Evolutionary conservation across 2,113 vertebrate genomes (phyloP).

Genomic region (Heptranchias perlo): DNA sequence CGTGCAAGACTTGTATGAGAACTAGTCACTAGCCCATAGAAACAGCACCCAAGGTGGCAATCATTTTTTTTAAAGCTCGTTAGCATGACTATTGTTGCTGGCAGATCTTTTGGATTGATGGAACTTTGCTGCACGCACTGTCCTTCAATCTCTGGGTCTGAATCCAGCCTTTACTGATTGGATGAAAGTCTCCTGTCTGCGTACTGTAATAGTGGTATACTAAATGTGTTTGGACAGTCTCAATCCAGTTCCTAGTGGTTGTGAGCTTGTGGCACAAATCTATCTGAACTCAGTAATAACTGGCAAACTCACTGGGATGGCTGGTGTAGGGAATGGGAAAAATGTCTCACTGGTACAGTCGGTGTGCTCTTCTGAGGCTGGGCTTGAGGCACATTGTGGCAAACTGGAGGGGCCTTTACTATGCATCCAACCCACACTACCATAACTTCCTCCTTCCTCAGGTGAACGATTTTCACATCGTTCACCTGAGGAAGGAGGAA

Average conservation of each 20-base stretch:
- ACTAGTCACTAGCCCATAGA: background rate
- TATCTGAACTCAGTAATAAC: background rate
- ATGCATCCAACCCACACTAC: background rate
- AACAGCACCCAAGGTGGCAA: background rate
- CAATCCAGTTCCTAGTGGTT: background rate
- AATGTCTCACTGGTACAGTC: background rate
- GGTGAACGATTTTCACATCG: too few species aligned
- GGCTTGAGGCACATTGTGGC: background rate
- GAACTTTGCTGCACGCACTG: background rate
- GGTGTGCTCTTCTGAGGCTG: background rate
- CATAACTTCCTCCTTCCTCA: too few species aligned
- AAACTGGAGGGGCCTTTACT: background rate
- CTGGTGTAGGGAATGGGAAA: too few species aligned
- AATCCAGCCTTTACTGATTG: background rate
- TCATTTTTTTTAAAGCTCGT: background rate
- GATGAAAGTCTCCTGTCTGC: background rate
- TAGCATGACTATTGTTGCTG: background rate
- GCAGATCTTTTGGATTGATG: background rate
- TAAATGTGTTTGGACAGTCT: background rate
- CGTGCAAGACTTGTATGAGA: background rate
- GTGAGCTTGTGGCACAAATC: background rate
- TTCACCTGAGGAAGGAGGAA: too few species aligned
- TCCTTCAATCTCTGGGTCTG: background rate
- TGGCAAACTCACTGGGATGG: background rate
- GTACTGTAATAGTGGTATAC: background rate